A percentile compares a stretch with the other conserved stretches of the same genome.
phyloP scores from a whole-genome alignment of 1,140 invertebrate species.

The Sarcophaga bullata region DNA sequence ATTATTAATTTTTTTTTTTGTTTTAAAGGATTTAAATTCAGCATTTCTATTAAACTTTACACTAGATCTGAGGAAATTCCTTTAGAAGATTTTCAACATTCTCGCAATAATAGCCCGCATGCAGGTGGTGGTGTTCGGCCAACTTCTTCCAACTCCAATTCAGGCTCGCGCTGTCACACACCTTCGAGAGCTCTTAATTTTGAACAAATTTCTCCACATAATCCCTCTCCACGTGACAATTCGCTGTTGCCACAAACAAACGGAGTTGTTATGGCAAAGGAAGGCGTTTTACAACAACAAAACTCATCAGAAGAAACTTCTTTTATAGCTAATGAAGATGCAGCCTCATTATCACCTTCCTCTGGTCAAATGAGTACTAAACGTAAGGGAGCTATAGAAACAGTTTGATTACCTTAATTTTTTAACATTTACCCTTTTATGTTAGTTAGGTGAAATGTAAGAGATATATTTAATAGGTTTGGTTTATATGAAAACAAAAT shows the following conservation, averaged over 20 bases:
- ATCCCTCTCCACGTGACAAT: slow-evolving; percentile 57
- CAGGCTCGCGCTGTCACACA: slow-evolving; percentile 61
- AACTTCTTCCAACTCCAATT: slow-evolving; percentile 47
- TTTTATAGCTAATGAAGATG: slow-evolving; percentile 71
- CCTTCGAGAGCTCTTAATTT: slow-evolving; percentile 63
- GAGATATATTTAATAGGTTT: neutral
- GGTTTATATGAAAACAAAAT: neutral
- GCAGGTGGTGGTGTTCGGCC: slow-evolving; percentile 47
- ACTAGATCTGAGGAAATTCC: slow-evolving; percentile 84
- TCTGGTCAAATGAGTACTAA: slow-evolving; percentile 59
- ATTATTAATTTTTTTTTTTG: slow-evolving; percentile 28
- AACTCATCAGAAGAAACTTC: slow-evolving; percentile 77
- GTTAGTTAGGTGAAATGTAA: slow-evolving; percentile 24
- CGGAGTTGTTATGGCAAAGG: slow-evolving; percentile 51
- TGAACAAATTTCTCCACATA: slow-evolving; percentile 65
- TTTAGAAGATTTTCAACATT: slow-evolving; percentile 77
- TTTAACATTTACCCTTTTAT: neutral
- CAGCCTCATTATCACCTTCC: neutral
- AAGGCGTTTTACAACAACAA: slow-evolving; percentile 49
- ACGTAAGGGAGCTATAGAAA: slow-evolving; percentile 75
- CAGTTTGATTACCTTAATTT: slow-evolving; percentile 68
- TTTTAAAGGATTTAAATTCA: neutral
- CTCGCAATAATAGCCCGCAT: slow-evolving; percentile 62
- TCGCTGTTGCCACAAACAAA: slow-evolving; percentile 53
- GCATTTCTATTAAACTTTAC: neutral